Percentiles rank a stretch among this genome's conserved stretches.
Conservation (phyloP, 1,140 invertebrate genomes). For the Papilio polytes region DNA sequence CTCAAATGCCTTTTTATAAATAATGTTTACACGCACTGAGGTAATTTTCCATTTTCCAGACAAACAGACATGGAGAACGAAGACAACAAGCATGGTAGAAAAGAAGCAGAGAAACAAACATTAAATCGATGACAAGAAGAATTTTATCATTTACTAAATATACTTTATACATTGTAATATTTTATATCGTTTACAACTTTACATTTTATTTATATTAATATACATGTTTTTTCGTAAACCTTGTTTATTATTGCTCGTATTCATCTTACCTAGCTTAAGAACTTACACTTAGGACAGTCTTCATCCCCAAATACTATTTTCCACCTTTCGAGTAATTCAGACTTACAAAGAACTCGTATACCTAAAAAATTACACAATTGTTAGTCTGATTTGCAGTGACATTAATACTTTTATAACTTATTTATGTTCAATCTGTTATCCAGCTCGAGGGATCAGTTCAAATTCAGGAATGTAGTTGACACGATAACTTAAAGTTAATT, state of each 20-base stretch:
- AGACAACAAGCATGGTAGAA: constrained; percentile 27
- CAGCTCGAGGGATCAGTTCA: too few species aligned
- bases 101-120: constrained; percentile 22
- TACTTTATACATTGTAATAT: constrained; percentile 2
- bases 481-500: neutral
- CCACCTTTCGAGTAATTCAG: neutral
- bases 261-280: neutral
- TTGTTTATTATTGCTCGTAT: constrained; percentile 27
- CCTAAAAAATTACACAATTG: neutral
- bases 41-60: constrained; percentile 2
- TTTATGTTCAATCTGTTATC: too few species aligned
- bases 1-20: neutral
- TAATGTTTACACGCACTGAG: neutral
- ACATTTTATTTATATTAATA: constrained; percentile 41
- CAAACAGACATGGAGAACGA: constrained; percentile 30
- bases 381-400: neutral
- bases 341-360: neutral
- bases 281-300: too few species aligned
- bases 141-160: neutral
- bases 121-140: constrained; percentile 23
- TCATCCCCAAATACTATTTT: neutral
- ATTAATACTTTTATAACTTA: too few species aligned
- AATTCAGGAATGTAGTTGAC: neutral
- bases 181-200: constrained; percentile 27
- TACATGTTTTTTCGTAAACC: constrained; percentile 36